Conservation (phyloP, 2,888 invertebrate species). For the Lypha dubia region DNA sequence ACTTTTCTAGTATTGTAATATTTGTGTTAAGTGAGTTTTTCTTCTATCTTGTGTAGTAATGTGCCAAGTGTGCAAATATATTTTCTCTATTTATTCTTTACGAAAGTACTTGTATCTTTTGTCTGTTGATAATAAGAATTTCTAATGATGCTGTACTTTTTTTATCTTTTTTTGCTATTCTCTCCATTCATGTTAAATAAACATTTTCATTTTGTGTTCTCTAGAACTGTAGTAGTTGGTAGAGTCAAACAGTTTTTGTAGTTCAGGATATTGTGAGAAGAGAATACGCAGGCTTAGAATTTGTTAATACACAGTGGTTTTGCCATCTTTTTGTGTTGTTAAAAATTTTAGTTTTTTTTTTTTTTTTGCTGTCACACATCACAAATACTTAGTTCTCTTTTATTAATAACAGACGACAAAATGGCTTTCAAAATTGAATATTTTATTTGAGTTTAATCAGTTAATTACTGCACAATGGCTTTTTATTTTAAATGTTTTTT, state of each 20-base stretch:
- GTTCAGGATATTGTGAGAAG: conserved; percentile 13
- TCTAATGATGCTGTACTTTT: conserved; percentile 63
- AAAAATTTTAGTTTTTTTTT: too few species aligned
- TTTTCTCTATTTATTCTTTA: conserved; percentile 8
- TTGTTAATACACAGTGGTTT: conserved; percentile 40
- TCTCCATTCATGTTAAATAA: conserved; percentile 49
- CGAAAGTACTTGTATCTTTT: background rate
- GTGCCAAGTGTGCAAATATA: conserved; percentile 49
- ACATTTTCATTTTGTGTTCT: conserved; percentile 4
- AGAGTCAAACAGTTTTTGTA: conserved; percentile 28
- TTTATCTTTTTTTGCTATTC: too few species aligned
- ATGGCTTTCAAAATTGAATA: background rate
- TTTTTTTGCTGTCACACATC: background rate
- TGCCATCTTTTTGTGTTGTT: background rate
- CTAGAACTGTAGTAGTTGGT: background rate
- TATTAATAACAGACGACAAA: background rate
- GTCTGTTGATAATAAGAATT: background rate
- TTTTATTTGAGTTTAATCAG: conserved; percentile 7
- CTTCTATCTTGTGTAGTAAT: background rate
- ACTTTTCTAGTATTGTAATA: background rate
- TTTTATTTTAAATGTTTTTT: background rate
- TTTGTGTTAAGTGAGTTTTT: background rate
- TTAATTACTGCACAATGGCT: background rate
- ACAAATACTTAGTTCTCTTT: background rate
- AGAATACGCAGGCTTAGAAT: conserved; percentile 62